Percentiles rank a stretch among this genome's conserved stretches.
These are phyloP conservation scores for Caenorhabditis briggsae DNA, from an alignment of 1,140 invertebrate genomes.

Conservation along the genomic window DNA sequence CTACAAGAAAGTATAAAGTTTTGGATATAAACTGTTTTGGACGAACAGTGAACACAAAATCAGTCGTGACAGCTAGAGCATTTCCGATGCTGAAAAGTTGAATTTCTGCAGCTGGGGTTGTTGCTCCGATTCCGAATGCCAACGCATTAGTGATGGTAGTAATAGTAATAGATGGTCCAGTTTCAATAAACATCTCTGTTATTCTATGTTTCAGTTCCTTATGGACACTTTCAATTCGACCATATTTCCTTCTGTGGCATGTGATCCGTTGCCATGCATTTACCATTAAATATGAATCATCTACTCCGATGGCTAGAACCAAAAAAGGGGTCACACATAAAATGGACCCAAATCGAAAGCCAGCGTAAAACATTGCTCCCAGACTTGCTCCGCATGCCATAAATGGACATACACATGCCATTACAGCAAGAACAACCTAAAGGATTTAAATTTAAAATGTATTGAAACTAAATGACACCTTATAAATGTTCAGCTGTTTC, in stretches of 20 bases:
- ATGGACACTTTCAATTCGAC: conserved; percentile 26
- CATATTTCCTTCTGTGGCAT: conserved; percentile 45
- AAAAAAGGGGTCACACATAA: conserved; percentile 72
- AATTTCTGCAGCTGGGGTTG: conserved; percentile 77
- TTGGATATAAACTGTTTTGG: conserved; percentile 9
- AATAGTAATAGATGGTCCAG: conserved; percentile 77
- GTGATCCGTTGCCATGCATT: conserved; percentile 70
- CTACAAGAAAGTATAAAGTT: conserved; percentile 60
- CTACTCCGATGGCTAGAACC: conserved; percentile 77
- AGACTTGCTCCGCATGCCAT: conserved; percentile 76
- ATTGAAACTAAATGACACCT: conserved; percentile 29
- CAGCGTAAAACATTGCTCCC: conserved; percentile 74
- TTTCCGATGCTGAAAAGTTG: conserved; percentile 78
- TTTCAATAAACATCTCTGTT: conserved; percentile 74
- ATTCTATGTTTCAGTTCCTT: conserved; percentile 61
- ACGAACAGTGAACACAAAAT: conserved; percentile 72
- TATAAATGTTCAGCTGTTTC: conserved; percentile 62
- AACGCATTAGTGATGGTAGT: conserved; percentile 76
- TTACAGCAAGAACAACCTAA: conserved; percentile 70
- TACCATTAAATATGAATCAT: conserved; percentile 76
- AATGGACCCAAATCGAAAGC: conserved; percentile 71
- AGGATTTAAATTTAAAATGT: background rate
- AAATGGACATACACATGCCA: conserved; percentile 75
- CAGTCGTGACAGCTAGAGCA: conserved; percentile 74
- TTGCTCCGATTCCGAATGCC: conserved; percentile 75